Percentiles rank a stretch among this genome's conserved stretches.
phyloP scores from a whole-genome alignment of 2,113 vertebrate genomes.

The Periophthalmus modestus region DNA sequence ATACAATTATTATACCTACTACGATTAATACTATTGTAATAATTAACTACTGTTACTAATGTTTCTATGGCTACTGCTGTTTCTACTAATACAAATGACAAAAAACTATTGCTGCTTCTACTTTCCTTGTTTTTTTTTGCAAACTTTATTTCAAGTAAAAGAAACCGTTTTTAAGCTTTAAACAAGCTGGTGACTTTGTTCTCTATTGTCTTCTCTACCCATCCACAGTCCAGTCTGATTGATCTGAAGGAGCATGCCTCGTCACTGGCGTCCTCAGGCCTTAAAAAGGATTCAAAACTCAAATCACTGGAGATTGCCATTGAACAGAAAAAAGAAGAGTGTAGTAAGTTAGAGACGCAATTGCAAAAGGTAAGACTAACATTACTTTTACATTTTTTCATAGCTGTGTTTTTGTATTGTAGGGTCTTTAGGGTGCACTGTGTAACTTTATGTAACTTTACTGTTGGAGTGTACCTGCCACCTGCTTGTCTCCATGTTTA shows the following conservation, averaged over 20 bases:
- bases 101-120: too few relatives aligned
- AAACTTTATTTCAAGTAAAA: not conserved
- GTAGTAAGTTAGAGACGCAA: conserved; percentile 98
- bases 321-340: conserved; percentile 99
- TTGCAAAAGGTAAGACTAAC: conserved; percentile 80
- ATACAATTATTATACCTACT: not conserved
- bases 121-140: too few relatives aligned
- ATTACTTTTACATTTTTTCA: not conserved
- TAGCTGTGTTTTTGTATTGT: not conserved
- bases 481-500: too few relatives aligned
- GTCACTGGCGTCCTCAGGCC: conserved; percentile 91
- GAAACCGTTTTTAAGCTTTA: not conserved
- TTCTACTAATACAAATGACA: too few relatives aligned
- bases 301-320: conserved; percentile 98
- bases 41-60: not conserved
- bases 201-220: conserved; percentile 32
- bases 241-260: conserved; percentile 98
- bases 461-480: too few relatives aligned
- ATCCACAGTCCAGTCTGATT: conserved; percentile 92
- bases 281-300: conserved; percentile 98
- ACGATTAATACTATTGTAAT: not conserved
- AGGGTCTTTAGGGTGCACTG: not conserved
- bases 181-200: conserved; percentile 1
- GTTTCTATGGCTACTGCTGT: too few relatives aligned
- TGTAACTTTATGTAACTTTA: not conserved